These are phyloP conservation scores for Polyergus mexicanus DNA, from an alignment of 1,140 invertebrate genomes.

Conservation along the genomic window DNA sequence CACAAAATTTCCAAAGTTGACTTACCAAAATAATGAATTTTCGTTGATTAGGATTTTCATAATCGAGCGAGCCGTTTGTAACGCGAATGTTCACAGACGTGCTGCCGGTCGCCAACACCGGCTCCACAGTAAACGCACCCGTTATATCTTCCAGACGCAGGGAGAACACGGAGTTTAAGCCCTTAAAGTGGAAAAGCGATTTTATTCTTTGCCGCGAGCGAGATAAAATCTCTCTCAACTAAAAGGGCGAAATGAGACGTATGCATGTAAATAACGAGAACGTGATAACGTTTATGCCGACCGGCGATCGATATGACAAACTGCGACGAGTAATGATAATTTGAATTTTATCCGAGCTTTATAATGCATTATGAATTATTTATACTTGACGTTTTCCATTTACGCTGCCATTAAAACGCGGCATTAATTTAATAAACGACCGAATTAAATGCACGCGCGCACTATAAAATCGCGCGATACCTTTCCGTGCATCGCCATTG, in stretches of 20 bases:
- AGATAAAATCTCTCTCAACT: no score
- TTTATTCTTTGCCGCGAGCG: not conserved
- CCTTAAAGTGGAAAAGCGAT: conserved; percentile 85
- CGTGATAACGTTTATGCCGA: not conserved
- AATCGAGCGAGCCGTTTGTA: conserved; percentile 93
- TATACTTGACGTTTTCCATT: conserved; percentile 17
- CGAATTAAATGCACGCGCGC: not conserved
- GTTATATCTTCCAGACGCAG: conserved; percentile 92
- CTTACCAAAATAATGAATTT: conserved; percentile 95
- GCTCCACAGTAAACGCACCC: conserved; percentile 94
- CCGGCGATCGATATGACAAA: not conserved
- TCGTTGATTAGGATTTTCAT: conserved; percentile 96
- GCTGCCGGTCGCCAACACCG: conserved; percentile 91
- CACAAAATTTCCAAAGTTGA: not conserved
- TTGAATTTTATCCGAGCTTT: conserved; percentile 13
- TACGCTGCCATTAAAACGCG: conserved; percentile 25
- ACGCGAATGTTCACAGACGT: conserved; percentile 94
- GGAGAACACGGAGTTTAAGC: conserved; percentile 93
- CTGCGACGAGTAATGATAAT: conserved; percentile 27
- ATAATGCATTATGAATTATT: conserved; percentile 44
- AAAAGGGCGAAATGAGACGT: not conserved
- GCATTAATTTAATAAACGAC: conserved; percentile 32
- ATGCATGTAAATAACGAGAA: not conserved
- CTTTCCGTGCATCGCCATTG: conserved; percentile 31
- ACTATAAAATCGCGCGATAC: not conserved